Evolutionary conservation across 2,888 invertebrate species (phyloP).

Genomic region (Stramonita haemastoma): DNA sequence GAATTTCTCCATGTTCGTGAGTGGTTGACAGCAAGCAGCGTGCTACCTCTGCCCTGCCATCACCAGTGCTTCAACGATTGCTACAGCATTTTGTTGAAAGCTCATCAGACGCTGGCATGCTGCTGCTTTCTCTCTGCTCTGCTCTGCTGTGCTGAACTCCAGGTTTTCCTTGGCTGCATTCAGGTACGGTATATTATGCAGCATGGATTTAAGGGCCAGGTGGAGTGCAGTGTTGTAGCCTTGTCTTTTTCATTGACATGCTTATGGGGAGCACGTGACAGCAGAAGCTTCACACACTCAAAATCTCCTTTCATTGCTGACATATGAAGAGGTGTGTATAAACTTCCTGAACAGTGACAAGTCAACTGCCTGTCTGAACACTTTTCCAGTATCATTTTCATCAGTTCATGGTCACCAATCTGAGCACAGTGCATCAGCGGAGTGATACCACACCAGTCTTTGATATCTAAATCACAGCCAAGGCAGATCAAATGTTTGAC

Average conservation of each 20-base stretch:
- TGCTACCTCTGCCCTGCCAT: slow-evolving; percentile 52
- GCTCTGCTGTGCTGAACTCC: slow-evolving; percentile 8
- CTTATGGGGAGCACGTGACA: slow-evolving; percentile 46
- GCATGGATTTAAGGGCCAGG: slow-evolving; percentile 52
- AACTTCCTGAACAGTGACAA: slow-evolving; percentile 48
- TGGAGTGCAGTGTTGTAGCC: slow-evolving; percentile 53
- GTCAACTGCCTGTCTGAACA: slow-evolving; percentile 51
- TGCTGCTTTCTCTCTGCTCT: slow-evolving; percentile 35
- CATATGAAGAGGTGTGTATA: slow-evolving; percentile 61
- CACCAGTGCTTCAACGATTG: slow-evolving; percentile 56
- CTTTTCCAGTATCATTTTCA: slow-evolving; percentile 50
- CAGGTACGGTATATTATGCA: slow-evolving; percentile 52
- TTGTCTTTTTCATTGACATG: slow-evolving; percentile 51
- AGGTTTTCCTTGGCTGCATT: slow-evolving; percentile 47
- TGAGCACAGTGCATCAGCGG: slow-evolving; percentile 57
- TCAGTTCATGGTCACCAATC: slow-evolving; percentile 53
- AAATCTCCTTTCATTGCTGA: slow-evolving; percentile 58
- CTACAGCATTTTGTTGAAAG: slow-evolving; percentile 55
- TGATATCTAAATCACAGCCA: slow-evolving; percentile 58
- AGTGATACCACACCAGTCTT: slow-evolving; percentile 53
- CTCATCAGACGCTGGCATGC: slow-evolving; percentile 44
- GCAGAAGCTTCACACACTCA: slow-evolving; percentile 55
- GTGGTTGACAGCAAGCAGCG: slow-evolving; percentile 23
- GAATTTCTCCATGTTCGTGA: neutral
- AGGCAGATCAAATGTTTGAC: slow-evolving; percentile 47